These are phyloP conservation scores for Parauchenoglanis ngamensis DNA, from an alignment of 2,797 vertebrate genomes.

Conservation along the genomic window DNA sequence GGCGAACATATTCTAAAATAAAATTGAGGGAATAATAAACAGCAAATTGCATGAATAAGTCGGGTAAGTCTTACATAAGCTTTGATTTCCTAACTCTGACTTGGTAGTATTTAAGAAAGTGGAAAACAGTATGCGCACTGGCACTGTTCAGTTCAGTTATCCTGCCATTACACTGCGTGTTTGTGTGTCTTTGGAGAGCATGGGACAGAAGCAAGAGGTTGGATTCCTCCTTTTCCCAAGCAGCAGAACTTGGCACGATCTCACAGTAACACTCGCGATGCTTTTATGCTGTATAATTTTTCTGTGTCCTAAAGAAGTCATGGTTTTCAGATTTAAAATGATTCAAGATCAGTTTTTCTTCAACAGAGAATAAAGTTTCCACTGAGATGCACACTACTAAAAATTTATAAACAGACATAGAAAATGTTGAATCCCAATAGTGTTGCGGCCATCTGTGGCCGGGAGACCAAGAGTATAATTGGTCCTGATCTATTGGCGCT, in stretches of 20 bases:
- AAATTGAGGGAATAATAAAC: not conserved
- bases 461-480: not conserved
- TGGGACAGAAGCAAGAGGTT: not conserved
- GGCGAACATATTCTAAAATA: not conserved
- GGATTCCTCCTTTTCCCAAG: conserved; percentile 3
- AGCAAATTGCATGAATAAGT: not conserved
- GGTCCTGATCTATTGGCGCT: not conserved
- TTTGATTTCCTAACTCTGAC: not conserved
- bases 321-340: not conserved
- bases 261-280: not conserved
- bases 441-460: not conserved
- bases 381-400: not conserved
- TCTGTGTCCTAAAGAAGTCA: not conserved
- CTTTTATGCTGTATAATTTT: not conserved
- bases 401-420: not conserved
- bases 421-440: not conserved
- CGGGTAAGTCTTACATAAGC: not conserved
- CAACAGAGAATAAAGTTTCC: not conserved
- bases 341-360: not conserved
- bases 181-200: not conserved
- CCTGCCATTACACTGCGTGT: not conserved
- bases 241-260: not conserved
- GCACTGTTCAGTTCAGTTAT: not conserved
- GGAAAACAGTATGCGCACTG: not conserved
- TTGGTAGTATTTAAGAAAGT: not conserved